Percentiles rank a stretch among this genome's conserved stretches.
phyloP scores from a whole-genome alignment of 2,797 vertebrate genomes.

The Liparis tanakae region DNA sequence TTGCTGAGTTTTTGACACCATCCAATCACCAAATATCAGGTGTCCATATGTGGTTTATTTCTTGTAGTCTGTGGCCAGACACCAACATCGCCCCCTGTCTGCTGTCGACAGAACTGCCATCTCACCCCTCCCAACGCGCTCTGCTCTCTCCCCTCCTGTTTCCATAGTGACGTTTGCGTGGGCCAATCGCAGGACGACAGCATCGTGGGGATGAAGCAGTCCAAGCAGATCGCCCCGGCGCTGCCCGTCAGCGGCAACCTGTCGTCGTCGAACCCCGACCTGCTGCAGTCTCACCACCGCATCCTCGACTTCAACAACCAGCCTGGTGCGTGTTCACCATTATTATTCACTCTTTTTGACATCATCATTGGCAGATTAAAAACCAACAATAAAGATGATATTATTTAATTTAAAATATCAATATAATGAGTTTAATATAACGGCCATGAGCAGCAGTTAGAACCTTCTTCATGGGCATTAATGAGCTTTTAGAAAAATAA shows the following conservation, averaged over 20 bases:
- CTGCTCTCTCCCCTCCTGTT: slow-evolving; percentile 47
- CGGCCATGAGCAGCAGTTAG: background rate
- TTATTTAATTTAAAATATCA: background rate
- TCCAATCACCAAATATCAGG: background rate
- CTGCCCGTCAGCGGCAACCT: slow-evolving; percentile 95
- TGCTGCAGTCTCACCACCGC: slow-evolving; percentile 96
- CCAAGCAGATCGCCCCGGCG: slow-evolving; percentile 94
- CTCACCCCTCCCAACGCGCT: slow-evolving; percentile 37
- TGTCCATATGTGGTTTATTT: background rate
- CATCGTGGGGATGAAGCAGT: slow-evolving; percentile 97
- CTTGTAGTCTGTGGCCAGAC: background rate
- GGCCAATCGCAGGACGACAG: slow-evolving; percentile 99
- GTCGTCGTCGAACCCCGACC: slow-evolving; percentile 97
- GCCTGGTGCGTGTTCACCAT: slow-evolving; percentile 84
- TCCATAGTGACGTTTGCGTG: slow-evolving; percentile 92
- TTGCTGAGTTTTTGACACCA: too few species aligned
- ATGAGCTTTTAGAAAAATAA: background rate
- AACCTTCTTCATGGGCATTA: background rate
- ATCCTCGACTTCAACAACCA: slow-evolving; percentile 98
- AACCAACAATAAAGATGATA: background rate
- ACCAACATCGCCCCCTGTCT: slow-evolving; percentile 65
- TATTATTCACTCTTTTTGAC: background rate
- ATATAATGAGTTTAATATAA: background rate
- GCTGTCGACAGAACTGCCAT: slow-evolving; percentile 46
- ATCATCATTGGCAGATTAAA: background rate